phyloP scores from a whole-genome alignment of 2,888 invertebrate species.

The Pristionchus exspectatus region DNA sequence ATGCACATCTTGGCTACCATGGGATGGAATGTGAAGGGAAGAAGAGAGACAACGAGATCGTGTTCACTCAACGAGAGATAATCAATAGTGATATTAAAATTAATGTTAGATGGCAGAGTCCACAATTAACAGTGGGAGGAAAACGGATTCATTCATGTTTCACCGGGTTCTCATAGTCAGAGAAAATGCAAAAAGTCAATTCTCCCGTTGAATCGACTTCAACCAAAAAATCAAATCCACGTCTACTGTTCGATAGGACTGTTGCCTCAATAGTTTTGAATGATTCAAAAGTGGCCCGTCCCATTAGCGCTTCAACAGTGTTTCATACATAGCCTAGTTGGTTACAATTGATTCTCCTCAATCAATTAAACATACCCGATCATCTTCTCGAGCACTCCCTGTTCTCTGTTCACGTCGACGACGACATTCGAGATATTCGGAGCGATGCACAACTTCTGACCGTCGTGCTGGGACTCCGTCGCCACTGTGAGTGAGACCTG shows the following conservation, averaged over 20 bases:
- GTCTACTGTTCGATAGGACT: not conserved
- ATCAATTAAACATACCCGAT: constrained; percentile 81
- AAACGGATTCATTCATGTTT: too few relatives aligned
- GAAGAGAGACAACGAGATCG: constrained; percentile 84
- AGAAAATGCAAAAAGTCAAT: too few relatives aligned
- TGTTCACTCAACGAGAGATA: constrained; percentile 81
- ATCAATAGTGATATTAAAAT: not conserved
- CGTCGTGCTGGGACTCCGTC: constrained; percentile 90
- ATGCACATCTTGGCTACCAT: constrained; percentile 91
- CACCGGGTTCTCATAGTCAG: too few relatives aligned
- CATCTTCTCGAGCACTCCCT: constrained; percentile 86
- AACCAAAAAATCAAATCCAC: too few relatives aligned
- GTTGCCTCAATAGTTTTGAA: not conserved
- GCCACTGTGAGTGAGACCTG: constrained; percentile 81
- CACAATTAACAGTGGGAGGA: too few relatives aligned
- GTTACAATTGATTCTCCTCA: not conserved
- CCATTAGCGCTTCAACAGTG: too few relatives aligned
- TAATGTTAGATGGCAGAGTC: too few relatives aligned
- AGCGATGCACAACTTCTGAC: constrained; percentile 89
- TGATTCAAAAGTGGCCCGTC: not conserved
- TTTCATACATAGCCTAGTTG: not conserved
- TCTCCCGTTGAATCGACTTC: too few relatives aligned
- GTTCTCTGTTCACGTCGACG: constrained; percentile 87
- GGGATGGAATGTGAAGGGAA: constrained; percentile 93
- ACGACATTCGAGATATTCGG: constrained; percentile 86